phyloP scores from a whole-genome alignment of 2,113 vertebrate genomes.

The Pituophis catenifer region DNA sequence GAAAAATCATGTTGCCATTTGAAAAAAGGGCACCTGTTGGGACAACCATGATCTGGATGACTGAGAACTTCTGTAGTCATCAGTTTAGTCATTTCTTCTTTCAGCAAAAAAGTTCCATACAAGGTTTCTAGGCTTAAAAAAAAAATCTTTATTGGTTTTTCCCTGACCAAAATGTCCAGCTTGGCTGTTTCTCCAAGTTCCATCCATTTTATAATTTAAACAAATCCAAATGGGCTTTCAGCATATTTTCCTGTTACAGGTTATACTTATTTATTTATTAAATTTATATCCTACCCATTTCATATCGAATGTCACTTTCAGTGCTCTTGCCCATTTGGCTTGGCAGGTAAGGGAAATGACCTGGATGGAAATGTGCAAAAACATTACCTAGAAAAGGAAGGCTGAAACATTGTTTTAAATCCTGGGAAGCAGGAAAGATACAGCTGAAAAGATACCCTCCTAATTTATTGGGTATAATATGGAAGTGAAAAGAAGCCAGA shows the following conservation, averaged over 20 bases:
- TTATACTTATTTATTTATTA: not conserved
- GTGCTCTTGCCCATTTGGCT: not conserved
- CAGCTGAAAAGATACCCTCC: too few relatives aligned
- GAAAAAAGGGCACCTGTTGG: too few relatives aligned
- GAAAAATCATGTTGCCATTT: too few relatives aligned
- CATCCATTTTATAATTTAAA: not conserved
- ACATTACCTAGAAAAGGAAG: not conserved
- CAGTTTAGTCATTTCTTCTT: not conserved
- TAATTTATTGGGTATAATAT: not conserved
- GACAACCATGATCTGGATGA: too few relatives aligned
- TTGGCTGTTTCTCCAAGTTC: not conserved
- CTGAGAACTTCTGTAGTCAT: too few relatives aligned
- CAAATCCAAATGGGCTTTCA: not conserved
- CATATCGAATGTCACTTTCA: not conserved
- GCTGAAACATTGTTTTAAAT: not conserved
- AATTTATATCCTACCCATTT: too few relatives aligned
- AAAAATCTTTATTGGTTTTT: too few relatives aligned
- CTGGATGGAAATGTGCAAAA: not conserved
- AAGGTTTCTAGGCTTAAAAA: too few relatives aligned
- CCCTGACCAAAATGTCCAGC: too few relatives aligned
- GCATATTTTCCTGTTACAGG: not conserved
- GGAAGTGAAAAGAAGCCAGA: not conserved
- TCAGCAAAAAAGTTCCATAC: too few relatives aligned
- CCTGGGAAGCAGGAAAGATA: not conserved
- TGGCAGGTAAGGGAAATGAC: not conserved